These are phyloP conservation scores for Pomacea maculata DNA, from an alignment of 1,140 invertebrate genomes.

Conservation along the genomic window DNA sequence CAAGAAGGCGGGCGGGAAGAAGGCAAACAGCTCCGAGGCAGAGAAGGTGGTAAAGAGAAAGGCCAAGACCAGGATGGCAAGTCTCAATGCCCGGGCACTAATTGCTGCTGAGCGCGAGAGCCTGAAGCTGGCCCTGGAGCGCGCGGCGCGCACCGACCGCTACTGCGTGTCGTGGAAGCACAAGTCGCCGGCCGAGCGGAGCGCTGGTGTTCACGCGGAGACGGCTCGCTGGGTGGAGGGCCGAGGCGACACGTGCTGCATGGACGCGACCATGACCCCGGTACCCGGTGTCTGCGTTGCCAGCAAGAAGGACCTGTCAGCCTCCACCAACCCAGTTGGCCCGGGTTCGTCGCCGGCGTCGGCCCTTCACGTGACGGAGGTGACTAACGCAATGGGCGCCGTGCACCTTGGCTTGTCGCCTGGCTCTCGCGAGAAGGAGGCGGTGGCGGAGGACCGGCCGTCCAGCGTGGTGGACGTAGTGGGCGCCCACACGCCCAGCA, in stretches of 20 bases:
- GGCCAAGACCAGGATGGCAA: constrained; percentile 33
- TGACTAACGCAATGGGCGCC: not conserved
- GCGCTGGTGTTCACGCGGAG: not conserved
- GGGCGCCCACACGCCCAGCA: constrained; percentile 30
- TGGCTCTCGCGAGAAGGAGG: constrained; percentile 20
- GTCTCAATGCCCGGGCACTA: constrained; percentile 31
- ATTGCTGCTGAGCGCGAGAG: constrained; percentile 24
- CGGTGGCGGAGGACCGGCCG: constrained; percentile 30
- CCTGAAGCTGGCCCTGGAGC: constrained; percentile 26
- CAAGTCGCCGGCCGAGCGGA: not conserved
- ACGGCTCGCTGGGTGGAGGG: constrained; percentile 33
- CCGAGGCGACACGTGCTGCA: constrained; percentile 18
- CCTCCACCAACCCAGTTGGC: not conserved
- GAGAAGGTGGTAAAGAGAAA: constrained; percentile 21
- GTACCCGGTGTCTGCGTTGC: not conserved
- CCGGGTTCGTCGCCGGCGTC: not conserved
- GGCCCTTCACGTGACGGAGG: not conserved
- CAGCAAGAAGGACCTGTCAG: not conserved
- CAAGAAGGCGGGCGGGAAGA: not conserved
- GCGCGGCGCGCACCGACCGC: constrained; percentile 29
- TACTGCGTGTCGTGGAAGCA: constrained; percentile 29
- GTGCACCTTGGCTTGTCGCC: too few relatives aligned
- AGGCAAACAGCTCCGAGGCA: not conserved
- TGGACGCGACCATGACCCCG: not conserved
- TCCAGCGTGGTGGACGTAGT: constrained; percentile 33